Conservation (phyloP, 2,888 invertebrate species). For the Crossocerus cetratus region DNA sequence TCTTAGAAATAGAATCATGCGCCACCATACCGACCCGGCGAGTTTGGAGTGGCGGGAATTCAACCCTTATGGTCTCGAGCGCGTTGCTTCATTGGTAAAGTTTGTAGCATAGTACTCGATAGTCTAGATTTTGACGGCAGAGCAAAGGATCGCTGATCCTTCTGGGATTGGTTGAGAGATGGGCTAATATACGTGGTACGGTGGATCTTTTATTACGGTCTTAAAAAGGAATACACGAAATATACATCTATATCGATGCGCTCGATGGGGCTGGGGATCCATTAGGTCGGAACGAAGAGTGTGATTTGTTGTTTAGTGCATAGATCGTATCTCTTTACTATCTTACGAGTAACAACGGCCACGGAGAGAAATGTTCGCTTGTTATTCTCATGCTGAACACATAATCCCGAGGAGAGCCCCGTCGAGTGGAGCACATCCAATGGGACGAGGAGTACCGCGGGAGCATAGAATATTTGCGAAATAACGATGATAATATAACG, state of each 20-base stretch:
- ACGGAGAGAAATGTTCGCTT: constrained; percentile 23
- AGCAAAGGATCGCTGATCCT: not conserved
- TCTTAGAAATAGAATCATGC: no score
- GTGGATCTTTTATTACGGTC: constrained; percentile 54
- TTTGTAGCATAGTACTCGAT: no score
- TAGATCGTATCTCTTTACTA: constrained; percentile 18
- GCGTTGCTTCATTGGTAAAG: no score
- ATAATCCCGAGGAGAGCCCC: constrained; percentile 36
- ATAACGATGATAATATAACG: constrained; percentile 25
- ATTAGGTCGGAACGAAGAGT: constrained; percentile 20
- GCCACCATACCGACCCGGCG: no score
- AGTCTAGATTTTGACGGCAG: no score
- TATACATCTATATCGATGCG: constrained; percentile 51
- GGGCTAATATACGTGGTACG: not conserved
- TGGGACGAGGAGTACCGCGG: constrained; percentile 3
- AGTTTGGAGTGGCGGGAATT: no score
- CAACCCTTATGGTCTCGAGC: no score
- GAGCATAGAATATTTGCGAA: constrained; percentile 11
- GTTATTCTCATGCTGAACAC: constrained; percentile 43
- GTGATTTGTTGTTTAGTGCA: constrained; percentile 16
- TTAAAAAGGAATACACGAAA: constrained; percentile 63
- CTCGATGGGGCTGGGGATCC: constrained; percentile 30
- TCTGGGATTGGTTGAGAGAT: not conserved
- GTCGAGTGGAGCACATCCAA: constrained; percentile 30
- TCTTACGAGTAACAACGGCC: constrained; percentile 23